Base-by-base conservation (phyloP, 2,797 vertebrate species). In the Eulemur rubriventer region DNA sequence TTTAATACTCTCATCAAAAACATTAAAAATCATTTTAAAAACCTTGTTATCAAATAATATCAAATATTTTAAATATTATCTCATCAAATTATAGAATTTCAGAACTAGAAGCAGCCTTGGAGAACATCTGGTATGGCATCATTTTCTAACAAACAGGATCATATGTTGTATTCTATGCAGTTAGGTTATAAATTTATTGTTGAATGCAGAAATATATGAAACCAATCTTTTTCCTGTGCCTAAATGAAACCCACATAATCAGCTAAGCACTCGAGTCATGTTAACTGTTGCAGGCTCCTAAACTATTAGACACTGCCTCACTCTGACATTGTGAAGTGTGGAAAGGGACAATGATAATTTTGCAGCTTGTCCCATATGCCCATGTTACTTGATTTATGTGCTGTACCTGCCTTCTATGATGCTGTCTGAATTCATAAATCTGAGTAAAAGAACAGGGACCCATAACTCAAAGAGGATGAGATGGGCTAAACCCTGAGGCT, bases 341-440 rank as follows among this genome's bases (percentile, higher is more conserved):
- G 70, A 95, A 88, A 96, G 96, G 94, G 50, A 95, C 93, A 82
- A 43, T 81, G 94, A 96, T 95, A 96, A 96, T 97, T 95, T 95
- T 96, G 85, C 69, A 88, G 83, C 96, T 95, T 97, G 93, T 96
- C 96, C 80, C 65, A 28, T 10, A 73, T 75, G 95, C 87, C 96
- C 86, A 14, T 94, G 70, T 52, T 94, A 81, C 72, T 97, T 98
- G 98, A 98, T 98, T 97, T 98, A 98, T 97, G 89, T 94, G 87
- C 76, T 76, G 6, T 93, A 94, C 96, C 97, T 96, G 81, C 75
- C 73, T 96, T 43, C 89, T 83, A 81, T 96, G 97, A 97, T 3
- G 57, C 93, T 92, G 87, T 92, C 83, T 94, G 97, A 97, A 98
- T 97, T 96, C 88, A 97, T 98, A 97, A 98, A 97, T 97, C 96